Evolutionary conservation across 2,113 vertebrate species (phyloP).

Genomic region (Oxyruncus cristatus): DNA sequence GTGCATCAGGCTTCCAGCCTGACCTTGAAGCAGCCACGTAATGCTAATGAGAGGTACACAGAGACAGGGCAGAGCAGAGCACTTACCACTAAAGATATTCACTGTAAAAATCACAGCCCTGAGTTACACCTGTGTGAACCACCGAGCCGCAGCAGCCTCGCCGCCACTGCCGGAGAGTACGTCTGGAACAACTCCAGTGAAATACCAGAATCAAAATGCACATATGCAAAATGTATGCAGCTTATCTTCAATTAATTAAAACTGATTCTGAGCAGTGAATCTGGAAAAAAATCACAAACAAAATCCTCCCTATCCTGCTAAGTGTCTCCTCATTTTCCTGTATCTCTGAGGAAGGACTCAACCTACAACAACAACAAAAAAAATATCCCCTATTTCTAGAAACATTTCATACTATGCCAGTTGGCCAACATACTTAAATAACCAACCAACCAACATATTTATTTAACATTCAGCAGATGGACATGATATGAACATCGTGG

Average conservation of each 20-base stretch:
- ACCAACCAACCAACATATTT: conserved; percentile 84
- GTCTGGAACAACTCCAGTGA: conserved; percentile 50
- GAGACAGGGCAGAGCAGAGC: background rate
- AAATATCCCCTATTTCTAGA: conserved; percentile 74
- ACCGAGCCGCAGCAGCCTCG: background rate
- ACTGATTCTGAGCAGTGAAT: conserved; percentile 55
- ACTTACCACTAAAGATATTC: background rate
- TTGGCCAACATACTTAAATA: conserved; percentile 81
- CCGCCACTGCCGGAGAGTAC: background rate
- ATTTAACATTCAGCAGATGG: conserved; percentile 96
- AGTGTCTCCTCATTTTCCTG: conserved; percentile 43
- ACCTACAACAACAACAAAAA: conserved; percentile 62
- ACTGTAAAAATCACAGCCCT: background rate
- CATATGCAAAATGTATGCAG: conserved; percentile 61
- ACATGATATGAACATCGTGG: conserved; percentile 95
- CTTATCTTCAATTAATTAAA: conserved; percentile 59
- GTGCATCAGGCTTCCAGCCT: background rate
- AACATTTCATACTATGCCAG: conserved; percentile 76
- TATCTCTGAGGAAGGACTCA: conserved; percentile 59
- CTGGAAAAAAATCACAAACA: conserved; percentile 55
- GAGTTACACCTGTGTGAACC: background rate
- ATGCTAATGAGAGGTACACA: background rate
- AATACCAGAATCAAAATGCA: conserved; percentile 55
- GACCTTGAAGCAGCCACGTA: background rate
- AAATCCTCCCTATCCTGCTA: conserved; percentile 36